Conservation (phyloP, 2,888 invertebrate genomes). For the Drosophila lutescens region DNA sequence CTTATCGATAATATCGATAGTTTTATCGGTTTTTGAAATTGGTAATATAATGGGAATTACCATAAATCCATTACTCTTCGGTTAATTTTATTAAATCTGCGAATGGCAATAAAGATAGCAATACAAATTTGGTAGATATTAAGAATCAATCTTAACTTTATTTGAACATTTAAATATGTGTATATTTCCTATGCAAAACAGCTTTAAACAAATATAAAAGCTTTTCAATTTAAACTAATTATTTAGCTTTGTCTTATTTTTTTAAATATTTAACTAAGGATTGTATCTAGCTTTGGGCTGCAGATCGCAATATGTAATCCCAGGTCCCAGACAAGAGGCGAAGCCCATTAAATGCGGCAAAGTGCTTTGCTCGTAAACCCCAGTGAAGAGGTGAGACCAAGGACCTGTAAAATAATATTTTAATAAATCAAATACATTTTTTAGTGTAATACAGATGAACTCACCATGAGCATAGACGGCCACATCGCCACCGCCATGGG, state of each 20-base stretch:
- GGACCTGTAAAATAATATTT: slow-evolving; percentile 82
- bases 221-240: background rate
- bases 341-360: slow-evolving; percentile 85
- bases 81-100: too few relatives aligned
- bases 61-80: too few relatives aligned
- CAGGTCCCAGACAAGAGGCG: slow-evolving; percentile 81
- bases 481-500: slow-evolving; percentile 92
- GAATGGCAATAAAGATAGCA: too few relatives aligned
- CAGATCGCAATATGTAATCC: slow-evolving; percentile 68
- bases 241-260: background rate
- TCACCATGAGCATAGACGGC: slow-evolving; percentile 88
- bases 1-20: background rate
- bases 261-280: slow-evolving; percentile 15
- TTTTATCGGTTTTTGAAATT: background rate
- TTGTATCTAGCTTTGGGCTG: slow-evolving; percentile 41
- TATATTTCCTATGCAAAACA: too few relatives aligned
- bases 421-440: background rate
- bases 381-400: slow-evolving; percentile 87
- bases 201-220: too few relatives aligned
- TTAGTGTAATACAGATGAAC: background rate
- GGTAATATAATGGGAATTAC: too few relatives aligned
- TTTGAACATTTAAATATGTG: too few relatives aligned
- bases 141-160: too few relatives aligned
- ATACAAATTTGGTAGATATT: too few relatives aligned
- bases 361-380: slow-evolving; percentile 86